Evolutionary conservation across 2,888 invertebrate species (phyloP).

Genomic region (Nysson spinosus): DNA sequence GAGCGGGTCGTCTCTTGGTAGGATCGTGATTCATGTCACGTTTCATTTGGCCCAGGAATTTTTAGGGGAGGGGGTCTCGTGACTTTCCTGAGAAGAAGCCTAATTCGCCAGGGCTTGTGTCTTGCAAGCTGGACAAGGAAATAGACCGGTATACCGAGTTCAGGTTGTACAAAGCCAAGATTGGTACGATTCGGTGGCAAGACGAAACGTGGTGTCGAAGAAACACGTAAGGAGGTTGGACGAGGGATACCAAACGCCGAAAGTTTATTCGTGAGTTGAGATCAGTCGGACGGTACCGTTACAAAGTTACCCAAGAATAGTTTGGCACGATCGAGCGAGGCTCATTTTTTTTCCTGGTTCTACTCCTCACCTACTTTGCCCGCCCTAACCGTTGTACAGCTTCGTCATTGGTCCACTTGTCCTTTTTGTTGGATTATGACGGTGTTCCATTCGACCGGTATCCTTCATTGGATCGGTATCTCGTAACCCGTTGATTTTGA

Average conservation of each 20-base stretch:
- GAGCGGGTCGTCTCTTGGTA: neutral
- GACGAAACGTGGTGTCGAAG: neutral
- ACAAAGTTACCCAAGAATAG: constrained; percentile 51
- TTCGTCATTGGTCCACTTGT: constrained; percentile 21
- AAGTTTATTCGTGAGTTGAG: constrained; percentile 31
- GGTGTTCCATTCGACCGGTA: constrained; percentile 10
- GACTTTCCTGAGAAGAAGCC: constrained; percentile 41
- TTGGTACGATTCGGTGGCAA: neutral
- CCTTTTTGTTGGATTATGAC: constrained; percentile 4
- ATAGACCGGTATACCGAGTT: neutral
- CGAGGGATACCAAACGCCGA: constrained; percentile 31
- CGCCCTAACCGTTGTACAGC: constrained; percentile 13
- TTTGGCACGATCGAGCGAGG: constrained; percentile 45
- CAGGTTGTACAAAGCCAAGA: too few species aligned
- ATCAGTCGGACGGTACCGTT: constrained; percentile 49
- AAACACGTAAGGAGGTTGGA: constrained; percentile 15
- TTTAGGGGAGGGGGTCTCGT: constrained; percentile 39
- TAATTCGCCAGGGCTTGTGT: constrained; percentile 34
- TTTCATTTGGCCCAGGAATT: constrained; percentile 35
- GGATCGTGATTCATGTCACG: constrained; percentile 45
- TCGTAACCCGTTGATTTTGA: too few species aligned
- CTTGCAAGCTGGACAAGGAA: neutral
- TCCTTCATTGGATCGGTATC: too few species aligned
- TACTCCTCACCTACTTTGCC: constrained; percentile 40
- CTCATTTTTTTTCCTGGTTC: constrained; percentile 32